A percentile compares a stretch with the other conserved stretches of the same genome.
Evolutionary conservation across 53 echinoderm and acorn worm genomes (phyloP).

Genomic region (Henricia sp.): DNA sequence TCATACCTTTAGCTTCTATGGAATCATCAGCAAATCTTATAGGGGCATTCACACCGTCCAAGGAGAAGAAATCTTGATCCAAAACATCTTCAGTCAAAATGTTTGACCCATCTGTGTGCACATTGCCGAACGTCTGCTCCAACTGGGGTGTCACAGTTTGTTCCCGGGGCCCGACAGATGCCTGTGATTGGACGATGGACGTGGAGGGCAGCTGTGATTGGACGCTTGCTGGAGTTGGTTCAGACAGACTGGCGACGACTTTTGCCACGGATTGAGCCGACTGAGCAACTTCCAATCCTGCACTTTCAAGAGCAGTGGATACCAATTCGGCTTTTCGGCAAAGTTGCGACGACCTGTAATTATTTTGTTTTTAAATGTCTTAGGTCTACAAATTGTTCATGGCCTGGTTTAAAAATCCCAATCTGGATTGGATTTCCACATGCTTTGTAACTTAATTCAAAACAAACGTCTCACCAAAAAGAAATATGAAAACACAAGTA

Average conservation of each 20-base stretch:
- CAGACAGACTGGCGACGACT: background rate
- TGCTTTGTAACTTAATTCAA: too few species aligned
- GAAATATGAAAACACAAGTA: too few species aligned
- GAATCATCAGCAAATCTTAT: conserved; percentile 27
- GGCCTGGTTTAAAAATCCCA: too few species aligned
- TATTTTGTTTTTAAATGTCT: too few species aligned
- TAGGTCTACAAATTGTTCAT: too few species aligned
- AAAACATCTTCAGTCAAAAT: background rate
- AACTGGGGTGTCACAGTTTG: background rate
- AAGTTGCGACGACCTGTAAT: background rate
- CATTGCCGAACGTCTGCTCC: background rate
- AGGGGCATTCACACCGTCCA: background rate
- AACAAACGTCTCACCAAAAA: too few species aligned
- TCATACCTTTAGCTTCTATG: conserved; percentile 12
- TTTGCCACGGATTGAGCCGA: background rate
- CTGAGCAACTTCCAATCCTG: background rate
- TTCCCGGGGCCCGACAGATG: background rate
- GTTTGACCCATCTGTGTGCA: background rate
- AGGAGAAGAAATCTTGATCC: background rate
- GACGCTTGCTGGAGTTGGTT: background rate
- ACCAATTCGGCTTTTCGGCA: background rate
- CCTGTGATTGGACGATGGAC: background rate
- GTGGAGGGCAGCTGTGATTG: background rate
- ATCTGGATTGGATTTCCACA: too few species aligned
- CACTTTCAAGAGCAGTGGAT: background rate